A percentile compares a stretch with the other conserved stretches of the same genome.
Evolutionary conservation across 2,888 invertebrate species (phyloP).

Genomic region (Epistrophe eligans): DNA sequence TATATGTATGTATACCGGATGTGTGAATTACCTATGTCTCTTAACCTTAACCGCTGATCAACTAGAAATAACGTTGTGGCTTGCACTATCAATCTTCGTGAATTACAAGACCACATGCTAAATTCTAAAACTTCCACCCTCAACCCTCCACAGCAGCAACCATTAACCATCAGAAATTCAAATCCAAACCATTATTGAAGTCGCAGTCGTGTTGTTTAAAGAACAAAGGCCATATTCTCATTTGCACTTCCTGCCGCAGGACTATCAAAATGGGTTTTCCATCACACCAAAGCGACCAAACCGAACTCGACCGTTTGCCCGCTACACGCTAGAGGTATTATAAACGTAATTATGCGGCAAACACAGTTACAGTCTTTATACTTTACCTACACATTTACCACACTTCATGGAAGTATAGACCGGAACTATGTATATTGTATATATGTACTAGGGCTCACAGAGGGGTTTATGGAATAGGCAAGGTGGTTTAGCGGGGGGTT

Average conservation of each 20-base stretch:
- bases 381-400: too few species aligned
- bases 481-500: neutral
- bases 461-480: neutral
- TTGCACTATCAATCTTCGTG: constrained; percentile 53
- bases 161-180: neutral
- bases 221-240: constrained; percentile 40
- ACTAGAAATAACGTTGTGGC: constrained; percentile 35
- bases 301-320: constrained; percentile 35
- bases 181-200: neutral
- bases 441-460: neutral
- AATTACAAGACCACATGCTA: constrained; percentile 49
- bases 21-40: constrained; percentile 34
- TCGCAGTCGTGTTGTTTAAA: constrained; percentile 8
- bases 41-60: constrained; percentile 39
- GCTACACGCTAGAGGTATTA: constrained; percentile 51
- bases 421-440: constrained; percentile 24
- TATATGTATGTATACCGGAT: constrained; percentile 68
- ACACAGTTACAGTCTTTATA: constrained; percentile 44
- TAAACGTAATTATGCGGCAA: constrained; percentile 74
- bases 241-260: constrained; percentile 66
- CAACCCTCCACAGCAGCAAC: neutral
- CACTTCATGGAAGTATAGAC: neutral
- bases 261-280: constrained; percentile 62
- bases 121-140: constrained; percentile 22
- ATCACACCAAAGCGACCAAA: constrained; percentile 32